Base-by-base conservation (phyloP, 2,888 invertebrate genomes). In the Lydus trimaculatus region DNA sequence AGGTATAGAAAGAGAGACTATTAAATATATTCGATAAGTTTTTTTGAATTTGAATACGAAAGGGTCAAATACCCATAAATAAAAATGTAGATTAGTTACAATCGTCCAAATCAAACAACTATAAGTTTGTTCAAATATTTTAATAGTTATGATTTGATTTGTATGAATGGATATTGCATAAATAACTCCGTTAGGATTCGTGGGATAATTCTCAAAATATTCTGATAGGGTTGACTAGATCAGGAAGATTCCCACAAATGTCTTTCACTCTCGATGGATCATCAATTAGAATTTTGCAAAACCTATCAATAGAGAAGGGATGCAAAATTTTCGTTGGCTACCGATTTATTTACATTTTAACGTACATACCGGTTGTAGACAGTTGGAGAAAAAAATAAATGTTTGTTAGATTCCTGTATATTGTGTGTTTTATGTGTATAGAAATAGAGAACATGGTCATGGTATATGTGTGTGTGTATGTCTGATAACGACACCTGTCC, bases 1-100 rank as follows among this genome's bases (percentile, higher is more conserved):
- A n/a, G n/a, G n/a, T 84, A 85, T 84, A 81, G 83, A 81, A 83
- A n/a, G n/a, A n/a, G n/a, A n/a, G n/a, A 80, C 84, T 84, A 85
- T 85, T 85, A 85, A 83, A 80, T 82, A 84, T 82, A 84, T 85
- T 85, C 84, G 84, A 84, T 85, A 73, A 77, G 75, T 78, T 73
- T n/a, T n/a, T n/a, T 80, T 43, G 17, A 43, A 84, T 84, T 85
- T 84, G 84, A 84, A 84, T 84, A 84, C 82, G 78, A 78, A 83
- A 83, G 84, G 83, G 83, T 82, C 80, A 80, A 81, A 79, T 76
- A 77, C 82, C 79, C 78, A 76, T 83, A 81, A 80, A 80, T 78
- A 82, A 83, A 84, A 84, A 84, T 84, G 84, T 84, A 84, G 84
- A 85, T 85, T 78, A 84, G 82, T 65, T 74, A 71, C 73, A 79